Percentiles rank a stretch among this genome's conserved stretches.
Evolutionary conservation across 2,888 invertebrate genomes (phyloP).

Genomic region (Dicranocentrus wangi): DNA sequence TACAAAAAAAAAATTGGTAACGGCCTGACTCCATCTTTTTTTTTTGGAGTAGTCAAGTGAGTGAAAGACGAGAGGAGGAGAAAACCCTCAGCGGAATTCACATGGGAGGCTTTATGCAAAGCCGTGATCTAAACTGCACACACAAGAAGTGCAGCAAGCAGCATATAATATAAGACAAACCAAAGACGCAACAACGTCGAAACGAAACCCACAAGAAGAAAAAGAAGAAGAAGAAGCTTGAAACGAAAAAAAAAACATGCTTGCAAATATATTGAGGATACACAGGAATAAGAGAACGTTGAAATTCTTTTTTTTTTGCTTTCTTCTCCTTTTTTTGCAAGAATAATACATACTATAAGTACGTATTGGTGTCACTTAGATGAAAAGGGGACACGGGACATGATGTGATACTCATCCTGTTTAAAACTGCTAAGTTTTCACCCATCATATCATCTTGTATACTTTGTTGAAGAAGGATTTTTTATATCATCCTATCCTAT

Average conservation of each 20-base stretch:
- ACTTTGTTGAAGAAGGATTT: too few species aligned
- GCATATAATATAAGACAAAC: background rate
- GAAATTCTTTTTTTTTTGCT: too few species aligned
- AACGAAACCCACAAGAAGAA: too few species aligned
- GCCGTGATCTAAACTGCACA: conserved; percentile 28
- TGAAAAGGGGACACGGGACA: conserved; percentile 21
- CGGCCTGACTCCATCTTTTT: background rate
- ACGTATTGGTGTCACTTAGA: conserved; percentile 37
- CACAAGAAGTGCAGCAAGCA: background rate
- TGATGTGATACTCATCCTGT: conserved; percentile 4
- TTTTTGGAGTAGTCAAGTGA: conserved; percentile 10
- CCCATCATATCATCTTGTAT: background rate
- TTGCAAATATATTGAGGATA: background rate
- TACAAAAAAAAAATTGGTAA: conserved; percentile 38
- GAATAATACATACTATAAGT: too few species aligned
- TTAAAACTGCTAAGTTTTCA: background rate
- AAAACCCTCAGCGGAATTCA: conserved; percentile 22
- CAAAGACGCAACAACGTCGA: too few species aligned
- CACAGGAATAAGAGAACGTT: background rate
- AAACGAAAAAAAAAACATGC: conserved; percentile 1
- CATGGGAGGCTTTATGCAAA: conserved; percentile 40
- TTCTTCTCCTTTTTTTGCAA: conserved; percentile 36
- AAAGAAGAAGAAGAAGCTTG: background rate
- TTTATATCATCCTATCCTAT: too few species aligned
- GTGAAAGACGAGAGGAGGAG: conserved; percentile 16